A percentile compares a stretch with the other conserved stretches of the same genome.
These are phyloP conservation scores for Phaethon lepturus DNA, from an alignment of 2,113 vertebrate genomes.

Conservation along the genomic window DNA sequence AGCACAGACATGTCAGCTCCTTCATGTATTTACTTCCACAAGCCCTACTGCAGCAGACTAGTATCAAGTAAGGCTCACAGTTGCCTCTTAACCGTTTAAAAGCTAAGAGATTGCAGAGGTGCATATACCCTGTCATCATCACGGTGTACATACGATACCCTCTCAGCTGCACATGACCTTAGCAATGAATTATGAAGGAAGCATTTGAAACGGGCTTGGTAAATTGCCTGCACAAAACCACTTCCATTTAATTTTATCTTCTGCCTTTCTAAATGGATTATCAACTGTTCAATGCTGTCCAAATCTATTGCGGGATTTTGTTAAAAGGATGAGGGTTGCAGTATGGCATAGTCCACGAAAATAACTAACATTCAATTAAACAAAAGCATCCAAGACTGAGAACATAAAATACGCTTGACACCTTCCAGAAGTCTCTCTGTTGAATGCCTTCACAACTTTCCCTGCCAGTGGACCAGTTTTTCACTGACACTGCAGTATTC, in stretches of 20 bases:
- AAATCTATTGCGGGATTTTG: background rate
- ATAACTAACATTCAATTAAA: background rate
- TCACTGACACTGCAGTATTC: background rate
- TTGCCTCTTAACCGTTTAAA: background rate
- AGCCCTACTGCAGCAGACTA: background rate
- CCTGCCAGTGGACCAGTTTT: background rate
- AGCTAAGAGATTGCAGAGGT: background rate
- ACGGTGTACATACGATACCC: background rate
- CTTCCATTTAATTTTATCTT: background rate
- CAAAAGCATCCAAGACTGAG: background rate
- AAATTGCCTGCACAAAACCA: background rate
- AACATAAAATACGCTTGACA: rapidly evolving
- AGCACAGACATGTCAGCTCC: background rate
- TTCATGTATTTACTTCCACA: background rate
- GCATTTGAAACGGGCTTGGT: background rate
- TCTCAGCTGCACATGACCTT: background rate
- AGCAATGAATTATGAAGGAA: background rate
- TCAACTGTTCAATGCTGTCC: background rate
- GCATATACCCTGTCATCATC: background rate
- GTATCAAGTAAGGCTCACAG: background rate
- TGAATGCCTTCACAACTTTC: background rate
- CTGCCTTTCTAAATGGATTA: background rate
- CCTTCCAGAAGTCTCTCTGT: background rate
- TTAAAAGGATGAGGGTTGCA: background rate
- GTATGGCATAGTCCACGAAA: background rate